Evolutionary conservation across 2,888 invertebrate species (phyloP), one percentile per base, ranked within the genome.

Genomic region (Agrotis segetum): DNA sequence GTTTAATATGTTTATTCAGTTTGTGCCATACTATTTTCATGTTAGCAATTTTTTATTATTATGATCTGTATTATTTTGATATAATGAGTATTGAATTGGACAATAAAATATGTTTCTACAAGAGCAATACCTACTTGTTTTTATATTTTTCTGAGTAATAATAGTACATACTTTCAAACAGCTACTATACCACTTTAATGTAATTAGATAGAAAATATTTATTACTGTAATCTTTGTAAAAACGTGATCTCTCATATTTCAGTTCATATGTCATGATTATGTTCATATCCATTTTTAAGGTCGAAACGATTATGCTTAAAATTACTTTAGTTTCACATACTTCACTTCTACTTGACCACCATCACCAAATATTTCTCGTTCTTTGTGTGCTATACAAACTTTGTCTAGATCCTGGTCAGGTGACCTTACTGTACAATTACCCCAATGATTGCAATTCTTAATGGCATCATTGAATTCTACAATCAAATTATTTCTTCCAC

Each of bases 401-500:
- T 96, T 94, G 71, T 97, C 96, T 16, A 97, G 90, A 16, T 95
- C 90, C 79, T 92, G 93, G n/a, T 93, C 92, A 3, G 88, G 86
- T 50, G 93, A 88, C 59, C 97, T 95, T 52, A 90, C 91, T 44
- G 89, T 92, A 91, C 97, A 97, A 89, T 89, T 96, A 91, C 77
- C 84, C 76, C 76, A 82, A 55, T 92, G 92, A 76, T 96, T 94
- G 89, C 98, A 98, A 73, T 96, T 95, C 83, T 95, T 93, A 44
- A 97, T 92, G 64, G 97, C 97, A 81, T 97, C 93, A 87, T 97
- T 96, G 88, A 97, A 98, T 79, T 97, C 96, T 7, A 97, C 94
- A 84, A 98, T 96, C 70, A 98, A 93, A 87, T 97, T 97, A 82
- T 96, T 95, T 86, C 98, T 97, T 0, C 97, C 98, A n/a, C 98